Conservation (phyloP, 2,888 invertebrate species). For the Amphipyra berbera region DNA sequence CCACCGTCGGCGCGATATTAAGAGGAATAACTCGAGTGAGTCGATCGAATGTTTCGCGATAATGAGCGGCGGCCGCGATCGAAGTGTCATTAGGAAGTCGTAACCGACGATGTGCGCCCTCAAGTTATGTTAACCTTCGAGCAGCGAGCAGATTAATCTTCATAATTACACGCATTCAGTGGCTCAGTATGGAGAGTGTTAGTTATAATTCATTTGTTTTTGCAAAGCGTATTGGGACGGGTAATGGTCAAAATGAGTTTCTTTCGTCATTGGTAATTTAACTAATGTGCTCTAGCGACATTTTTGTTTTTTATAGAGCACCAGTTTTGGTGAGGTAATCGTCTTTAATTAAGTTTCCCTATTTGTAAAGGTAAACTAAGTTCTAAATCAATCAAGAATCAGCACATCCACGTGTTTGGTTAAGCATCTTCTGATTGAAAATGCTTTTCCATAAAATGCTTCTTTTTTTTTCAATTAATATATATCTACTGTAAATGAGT, state of each 20-base stretch:
- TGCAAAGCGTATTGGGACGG: conserved; percentile 45
- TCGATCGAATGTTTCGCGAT: conserved; percentile 88
- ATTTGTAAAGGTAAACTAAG: background rate
- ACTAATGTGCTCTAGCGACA: conserved; percentile 18
- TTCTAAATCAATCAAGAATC: no score
- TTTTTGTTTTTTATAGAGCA: conserved; percentile 30
- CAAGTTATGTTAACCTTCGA: conserved; percentile 82
- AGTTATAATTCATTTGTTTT: conserved; percentile 68
- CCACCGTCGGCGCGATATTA: conserved; percentile 84
- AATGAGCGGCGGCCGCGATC: conserved; percentile 86
- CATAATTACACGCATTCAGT: conserved; percentile 78
- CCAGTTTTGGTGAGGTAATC: background rate
- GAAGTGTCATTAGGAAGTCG: conserved; percentile 90
- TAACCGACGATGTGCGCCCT: conserved; percentile 84
- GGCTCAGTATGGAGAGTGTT: conserved; percentile 66
- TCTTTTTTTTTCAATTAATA: conserved; percentile 19
- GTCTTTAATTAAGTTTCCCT: background rate
- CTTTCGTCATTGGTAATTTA: conserved; percentile 34
- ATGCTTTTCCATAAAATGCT: conserved; percentile 1
- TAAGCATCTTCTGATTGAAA: no score
- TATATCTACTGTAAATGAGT: conserved; percentile 31
- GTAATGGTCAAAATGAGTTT: conserved; percentile 49
- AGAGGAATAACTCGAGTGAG: conserved; percentile 86
- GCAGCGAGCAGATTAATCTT: conserved; percentile 81
- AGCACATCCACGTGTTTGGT: no score